phyloP scores from a whole-genome alignment of 2,113 vertebrate species.

The Lagopus muta region DNA sequence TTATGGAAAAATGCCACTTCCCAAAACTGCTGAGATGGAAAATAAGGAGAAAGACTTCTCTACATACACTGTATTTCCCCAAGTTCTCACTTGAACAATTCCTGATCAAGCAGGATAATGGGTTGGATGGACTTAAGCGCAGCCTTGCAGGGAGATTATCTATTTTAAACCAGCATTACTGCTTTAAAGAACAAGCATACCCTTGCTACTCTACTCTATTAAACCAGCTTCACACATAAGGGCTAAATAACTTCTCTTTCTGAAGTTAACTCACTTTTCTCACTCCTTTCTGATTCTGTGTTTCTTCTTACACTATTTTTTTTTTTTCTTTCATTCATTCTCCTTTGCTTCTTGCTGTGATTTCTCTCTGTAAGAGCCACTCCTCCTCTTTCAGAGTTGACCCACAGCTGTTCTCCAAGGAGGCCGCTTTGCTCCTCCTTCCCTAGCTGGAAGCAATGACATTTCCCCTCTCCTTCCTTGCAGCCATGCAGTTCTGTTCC shows the following conservation, averaged over 20 bases:
- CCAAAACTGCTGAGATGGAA: background rate
- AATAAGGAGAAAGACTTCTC: background rate
- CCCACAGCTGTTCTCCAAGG: background rate
- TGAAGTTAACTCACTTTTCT: background rate
- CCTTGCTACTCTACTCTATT: background rate
- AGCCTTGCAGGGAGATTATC: background rate
- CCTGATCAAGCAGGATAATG: background rate
- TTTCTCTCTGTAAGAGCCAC: background rate
- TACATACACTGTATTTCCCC: background rate
- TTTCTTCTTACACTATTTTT: background rate
- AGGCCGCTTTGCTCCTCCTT: background rate
- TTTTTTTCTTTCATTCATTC: background rate
- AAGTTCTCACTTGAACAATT: background rate
- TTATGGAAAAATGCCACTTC: accelerated
- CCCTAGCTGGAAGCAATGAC: background rate
- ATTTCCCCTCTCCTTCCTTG: background rate
- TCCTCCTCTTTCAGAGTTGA: background rate
- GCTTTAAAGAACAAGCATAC: background rate
- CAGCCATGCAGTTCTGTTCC: background rate
- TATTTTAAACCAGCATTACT: background rate
- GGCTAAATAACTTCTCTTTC: background rate
- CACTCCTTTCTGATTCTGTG: accelerated
- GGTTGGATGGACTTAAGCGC: accelerated
- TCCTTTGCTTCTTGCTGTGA: background rate
- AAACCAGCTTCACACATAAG: background rate